A percentile compares a stretch with the other conserved stretches of the same genome.
Conservation (phyloP, 2,888 invertebrate species). For the Brachyptera risi region DNA sequence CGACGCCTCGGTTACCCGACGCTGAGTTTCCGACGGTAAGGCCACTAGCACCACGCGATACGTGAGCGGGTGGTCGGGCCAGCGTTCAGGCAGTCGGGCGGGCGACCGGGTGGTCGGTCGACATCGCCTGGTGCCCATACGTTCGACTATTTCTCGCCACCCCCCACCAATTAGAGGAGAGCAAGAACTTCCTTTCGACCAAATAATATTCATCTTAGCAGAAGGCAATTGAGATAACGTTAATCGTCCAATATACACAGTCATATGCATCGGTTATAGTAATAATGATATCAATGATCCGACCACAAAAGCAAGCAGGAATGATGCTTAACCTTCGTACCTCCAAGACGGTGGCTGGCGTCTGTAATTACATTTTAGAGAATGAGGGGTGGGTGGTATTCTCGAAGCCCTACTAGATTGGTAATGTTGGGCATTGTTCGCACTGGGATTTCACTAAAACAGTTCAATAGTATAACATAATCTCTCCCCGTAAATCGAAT, state of each 20-base stretch:
- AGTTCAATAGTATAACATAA: constrained; percentile 1
- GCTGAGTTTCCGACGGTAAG: no score
- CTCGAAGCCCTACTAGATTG: not conserved
- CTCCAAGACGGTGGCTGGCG: not conserved
- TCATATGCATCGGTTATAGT: not conserved
- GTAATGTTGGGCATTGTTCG: not conserved
- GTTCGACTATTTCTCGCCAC: not conserved
- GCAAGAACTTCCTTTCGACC: not conserved
- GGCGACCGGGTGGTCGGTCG: not conserved
- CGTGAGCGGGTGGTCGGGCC: no score
- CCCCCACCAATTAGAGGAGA: not conserved
- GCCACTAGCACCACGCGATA: no score
- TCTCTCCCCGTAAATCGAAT: no score
- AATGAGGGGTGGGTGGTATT: not conserved
- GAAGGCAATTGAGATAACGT: no score
- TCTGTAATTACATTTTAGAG: not conserved
- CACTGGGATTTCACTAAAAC: not conserved
- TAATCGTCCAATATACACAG: constrained; percentile 17
- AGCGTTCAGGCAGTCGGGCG: not conserved
- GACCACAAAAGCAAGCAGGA: not conserved
- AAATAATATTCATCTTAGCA: constrained; percentile 24
- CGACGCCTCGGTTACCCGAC: no score
- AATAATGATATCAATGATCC: not conserved
- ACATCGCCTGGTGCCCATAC: constrained; percentile 2
- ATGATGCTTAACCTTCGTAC: not conserved